These are phyloP conservation scores for Hedychridium roseum DNA, from an alignment of 2,888 invertebrate genomes.

Conservation along the genomic window DNA sequence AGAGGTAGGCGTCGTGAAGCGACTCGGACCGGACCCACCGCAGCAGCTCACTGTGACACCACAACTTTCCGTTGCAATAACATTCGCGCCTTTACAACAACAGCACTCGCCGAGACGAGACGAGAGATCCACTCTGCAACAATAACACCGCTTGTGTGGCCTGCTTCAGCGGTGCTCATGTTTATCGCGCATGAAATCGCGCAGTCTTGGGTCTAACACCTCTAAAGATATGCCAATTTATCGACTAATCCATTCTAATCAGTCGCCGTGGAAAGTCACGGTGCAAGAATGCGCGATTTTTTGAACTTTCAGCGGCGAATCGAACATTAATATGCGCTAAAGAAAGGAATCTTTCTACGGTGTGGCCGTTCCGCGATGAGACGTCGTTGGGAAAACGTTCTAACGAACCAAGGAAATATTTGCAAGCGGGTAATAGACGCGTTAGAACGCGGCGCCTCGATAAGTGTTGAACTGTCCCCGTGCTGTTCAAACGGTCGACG, in stretches of 20 bases:
- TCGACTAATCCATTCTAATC: too few species aligned
- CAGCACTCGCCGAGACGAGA: slow-evolving; percentile 35
- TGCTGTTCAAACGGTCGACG: slow-evolving; percentile 38
- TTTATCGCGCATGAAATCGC: too few species aligned
- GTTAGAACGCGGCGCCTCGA: slow-evolving; percentile 52
- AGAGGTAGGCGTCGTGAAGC: too few species aligned
- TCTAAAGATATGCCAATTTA: too few species aligned
- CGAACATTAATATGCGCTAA: neutral
- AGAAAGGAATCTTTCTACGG: slow-evolving; percentile 5
- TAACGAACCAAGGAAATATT: slow-evolving; percentile 49
- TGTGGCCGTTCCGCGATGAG: slow-evolving; percentile 14
- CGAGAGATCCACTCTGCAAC: slow-evolving; percentile 54
- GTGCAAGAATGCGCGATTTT: too few species aligned
- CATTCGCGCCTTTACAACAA: slow-evolving; percentile 50
- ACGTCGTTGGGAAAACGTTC: slow-evolving; percentile 35
- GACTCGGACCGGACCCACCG: slow-evolving; percentile 38
- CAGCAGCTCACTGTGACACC: slow-evolving; percentile 54
- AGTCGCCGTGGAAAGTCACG: too few species aligned
- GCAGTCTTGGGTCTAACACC: too few species aligned
- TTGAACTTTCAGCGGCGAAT: too few species aligned
- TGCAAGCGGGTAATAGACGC: slow-evolving; percentile 54
- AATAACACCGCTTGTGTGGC: slow-evolving; percentile 59
- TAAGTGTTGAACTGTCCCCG: slow-evolving; percentile 47
- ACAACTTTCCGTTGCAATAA: slow-evolving; percentile 53
- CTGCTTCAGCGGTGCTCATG: slow-evolving; percentile 26